Base-by-base conservation (phyloP, 2,797 vertebrate genomes). In the Parotocinclus haroldoi region DNA sequence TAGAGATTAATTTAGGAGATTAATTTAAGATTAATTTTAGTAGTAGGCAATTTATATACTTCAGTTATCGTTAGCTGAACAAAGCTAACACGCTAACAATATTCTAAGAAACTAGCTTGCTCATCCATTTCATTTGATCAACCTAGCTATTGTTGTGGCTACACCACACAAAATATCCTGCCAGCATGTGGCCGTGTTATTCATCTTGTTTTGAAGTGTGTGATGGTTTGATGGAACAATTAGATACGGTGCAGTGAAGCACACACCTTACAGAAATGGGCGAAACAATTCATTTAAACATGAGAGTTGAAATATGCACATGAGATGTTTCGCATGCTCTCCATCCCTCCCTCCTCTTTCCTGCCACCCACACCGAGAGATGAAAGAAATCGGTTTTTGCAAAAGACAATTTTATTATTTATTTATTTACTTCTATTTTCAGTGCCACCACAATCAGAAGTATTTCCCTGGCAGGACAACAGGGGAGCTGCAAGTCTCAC, bases 61-160 rank as follows among this genome's bases (percentile, higher is more conserved):
- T 27, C 5, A 2, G 27, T 27, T 27, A 5, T 27, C 27, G 5
- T 27, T 27, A 27, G 8, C 48, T 42, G 37, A 62, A 40, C 27
- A 62, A n/a, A 61, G 36, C 38, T 14, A 40, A 7, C 6, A n/a
- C 49, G 36, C 38, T 14, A 40, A 7, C 6, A 38, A 17, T 49
- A 27, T 62, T 1, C 39, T 10, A 44, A 13, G 36, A 27, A 44
- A 36, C 19, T 74, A 68, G 66, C 68, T 48, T 51, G 57, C 68
- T 57, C 68, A 76, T 78, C 77, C 78, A 81, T 81, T 83, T 78
- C 63, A 79, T 76, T 76, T 81, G 71, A 69, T 80, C 77, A 75
- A 76, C 74, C 45, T 49, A 40, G 39, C 59, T 37, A 70, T 62
- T 12, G 57, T 38, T 50, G 49, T 36, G 13, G 56, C 42, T 61